Evolutionary conservation across 2,888 invertebrate genomes (phyloP).

Genomic region (Boloria selene): DNA sequence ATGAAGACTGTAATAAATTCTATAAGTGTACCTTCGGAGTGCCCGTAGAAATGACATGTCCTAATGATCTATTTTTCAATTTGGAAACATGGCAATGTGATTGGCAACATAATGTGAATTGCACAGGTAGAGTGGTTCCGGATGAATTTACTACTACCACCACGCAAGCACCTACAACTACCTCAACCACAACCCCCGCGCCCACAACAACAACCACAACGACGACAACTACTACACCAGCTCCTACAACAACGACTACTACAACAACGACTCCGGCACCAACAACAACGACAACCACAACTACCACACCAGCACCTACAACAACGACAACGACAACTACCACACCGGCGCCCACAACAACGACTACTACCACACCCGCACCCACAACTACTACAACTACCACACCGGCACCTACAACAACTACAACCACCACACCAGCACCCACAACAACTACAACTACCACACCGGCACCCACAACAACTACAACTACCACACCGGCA

Average conservation of each 20-base stretch:
- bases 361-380: slow-evolving; percentile 10
- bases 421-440: slow-evolving; percentile 26
- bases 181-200: not conserved
- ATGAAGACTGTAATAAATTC: slow-evolving; percentile 83
- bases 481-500: slow-evolving; percentile 20
- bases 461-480: slow-evolving; percentile 30
- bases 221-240: slow-evolving; percentile 54
- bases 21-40: slow-evolving; percentile 85
- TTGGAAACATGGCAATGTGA: slow-evolving; percentile 81
- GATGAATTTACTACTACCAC: slow-evolving; percentile 36
- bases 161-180: slow-evolving; percentile 11
- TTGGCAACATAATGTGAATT: slow-evolving; percentile 84
- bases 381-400: slow-evolving; percentile 6
- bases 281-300: slow-evolving; percentile 49
- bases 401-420: not conserved
- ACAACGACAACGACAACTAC: slow-evolving; percentile 17
- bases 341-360: slow-evolving; percentile 3
- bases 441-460: slow-evolving; percentile 35
- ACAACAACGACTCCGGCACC: slow-evolving; percentile 56
- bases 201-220: slow-evolving; percentile 52
- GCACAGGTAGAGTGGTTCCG: slow-evolving; percentile 66
- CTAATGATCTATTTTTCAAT: slow-evolving; percentile 81
- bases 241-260: slow-evolving; percentile 61
- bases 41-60: slow-evolving; percentile 82
- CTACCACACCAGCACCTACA: slow-evolving; percentile 10